Percentiles rank a stretch among this genome's conserved stretches.
Conservation (phyloP, 2,888 invertebrate species). For the Xanthorhoe designata region DNA sequence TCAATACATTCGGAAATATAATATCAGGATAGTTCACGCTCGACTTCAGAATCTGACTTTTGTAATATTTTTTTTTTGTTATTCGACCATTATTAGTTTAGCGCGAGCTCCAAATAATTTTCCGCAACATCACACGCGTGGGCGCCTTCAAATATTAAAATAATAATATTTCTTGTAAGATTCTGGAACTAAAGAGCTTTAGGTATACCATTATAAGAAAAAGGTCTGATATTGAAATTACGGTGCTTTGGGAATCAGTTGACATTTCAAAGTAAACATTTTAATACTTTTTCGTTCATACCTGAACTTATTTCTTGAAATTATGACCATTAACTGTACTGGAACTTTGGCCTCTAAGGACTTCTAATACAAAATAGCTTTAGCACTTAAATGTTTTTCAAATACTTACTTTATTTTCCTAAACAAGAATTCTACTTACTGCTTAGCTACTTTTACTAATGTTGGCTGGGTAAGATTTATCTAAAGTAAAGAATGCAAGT, state of each 20-base stretch:
- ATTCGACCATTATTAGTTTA: slow-evolving; percentile 62
- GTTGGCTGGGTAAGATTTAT: neutral
- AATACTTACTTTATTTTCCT: neutral
- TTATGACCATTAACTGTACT: slow-evolving; percentile 4
- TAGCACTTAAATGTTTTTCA: neutral
- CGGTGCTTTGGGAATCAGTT: slow-evolving; percentile 26
- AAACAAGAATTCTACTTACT: neutral
- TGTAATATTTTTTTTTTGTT: slow-evolving; percentile 59
- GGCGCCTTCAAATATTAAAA: slow-evolving; percentile 33
- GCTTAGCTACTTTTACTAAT: neutral
- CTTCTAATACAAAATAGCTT: neutral
- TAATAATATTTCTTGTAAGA: slow-evolving; percentile 22
- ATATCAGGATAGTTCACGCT: slow-evolving; percentile 77
- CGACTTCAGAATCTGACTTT: slow-evolving; percentile 64
- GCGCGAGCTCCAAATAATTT: slow-evolving; percentile 44
- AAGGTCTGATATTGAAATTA: slow-evolving; percentile 28
- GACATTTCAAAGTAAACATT: slow-evolving; percentile 30
- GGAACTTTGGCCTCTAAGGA: slow-evolving; percentile 1
- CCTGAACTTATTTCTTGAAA: slow-evolving; percentile 8
- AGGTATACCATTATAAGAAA: slow-evolving; percentile 21
- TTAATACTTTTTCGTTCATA: slow-evolving; percentile 15
- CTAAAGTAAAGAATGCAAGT: no score
- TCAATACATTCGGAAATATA: slow-evolving; percentile 83
- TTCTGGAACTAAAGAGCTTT: slow-evolving; percentile 11
- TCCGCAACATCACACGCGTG: slow-evolving; percentile 41